These are phyloP conservation scores for Eumeta japonica DNA, from an alignment of 1,140 invertebrate genomes.

Conservation along the genomic window DNA sequence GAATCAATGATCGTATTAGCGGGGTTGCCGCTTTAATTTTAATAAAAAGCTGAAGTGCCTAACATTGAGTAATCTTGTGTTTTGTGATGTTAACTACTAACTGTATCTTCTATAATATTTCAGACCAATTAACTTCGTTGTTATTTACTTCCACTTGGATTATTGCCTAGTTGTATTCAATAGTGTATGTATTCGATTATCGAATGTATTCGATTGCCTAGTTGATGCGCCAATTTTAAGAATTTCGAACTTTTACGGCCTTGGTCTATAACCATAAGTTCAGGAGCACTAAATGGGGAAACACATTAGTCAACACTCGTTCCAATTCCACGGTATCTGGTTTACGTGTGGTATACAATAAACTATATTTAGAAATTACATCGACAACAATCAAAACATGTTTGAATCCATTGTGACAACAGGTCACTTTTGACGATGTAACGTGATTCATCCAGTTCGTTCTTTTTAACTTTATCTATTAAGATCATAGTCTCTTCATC, in stretches of 20 bases:
- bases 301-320: constrained; percentile 7
- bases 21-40: constrained; percentile 14
- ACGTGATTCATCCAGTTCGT: constrained; percentile 2
- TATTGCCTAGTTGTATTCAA: too few relatives aligned
- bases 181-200: constrained; percentile 10
- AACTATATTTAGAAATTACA: constrained; percentile 11
- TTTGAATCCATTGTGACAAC: constrained; percentile 7
- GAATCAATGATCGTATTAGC: constrained; percentile 8
- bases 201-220: constrained; percentile 4
- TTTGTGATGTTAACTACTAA: constrained; percentile 13
- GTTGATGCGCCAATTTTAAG: too few relatives aligned
- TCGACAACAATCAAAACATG: constrained; percentile 14
- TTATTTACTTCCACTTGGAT: not conserved
- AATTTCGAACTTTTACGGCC: constrained; percentile 16
- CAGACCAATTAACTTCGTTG: constrained; percentile 6
- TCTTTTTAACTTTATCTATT: constrained; percentile 2
- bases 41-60: constrained; percentile 11
- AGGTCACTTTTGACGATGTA: constrained; percentile 2
- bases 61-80: constrained; percentile 11
- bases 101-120: constrained; percentile 12
- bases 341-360: constrained; percentile 6
- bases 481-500: constrained; percentile 7
- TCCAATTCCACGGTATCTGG: constrained; percentile 9
- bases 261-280: constrained; percentile 7
- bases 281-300: constrained; percentile 12